Evolutionary conservation across 2,888 invertebrate species (phyloP), one percentile per base, ranked within the genome.

Genomic region (Phania funesta): DNA sequence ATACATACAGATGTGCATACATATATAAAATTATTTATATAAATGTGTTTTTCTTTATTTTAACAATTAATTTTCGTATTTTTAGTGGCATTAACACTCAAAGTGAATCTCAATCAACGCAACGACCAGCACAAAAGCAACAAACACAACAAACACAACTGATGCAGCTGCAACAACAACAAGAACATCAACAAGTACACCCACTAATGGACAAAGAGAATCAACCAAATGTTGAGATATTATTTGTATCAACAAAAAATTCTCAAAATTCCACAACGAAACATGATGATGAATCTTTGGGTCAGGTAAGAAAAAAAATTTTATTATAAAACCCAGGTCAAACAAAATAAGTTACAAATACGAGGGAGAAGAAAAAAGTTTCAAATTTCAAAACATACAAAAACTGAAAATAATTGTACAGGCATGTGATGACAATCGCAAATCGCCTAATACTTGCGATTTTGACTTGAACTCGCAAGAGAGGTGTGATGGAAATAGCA

Each of bases 171-270:
- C 65, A 71, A 9, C 70, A 71, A 3, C 65, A 56, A 18, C 54
- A 70, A 26, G 18, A 48, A 7, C 41, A 52, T 1, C 71, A 70
- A 35, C 56, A 80, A 26, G 54, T 76, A 67, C 81, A 82, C 74
- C 78, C 82, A 64, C 68, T 82, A 35, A 67, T 82, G 82, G 78
- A 82, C 16, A 82, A 82, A 52, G 82, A 82, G 68, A 78, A 82
- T 78, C 78, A 38, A 35, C 82, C 82, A 18, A 68, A 62, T 44
- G 56, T 56, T 35, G 82, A 82, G 20, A 70, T 64, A 62, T 50
- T 76, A 38, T 29, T 64, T 50, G 22, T 52, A 54, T n/a, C 70
- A 54, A 67, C 56, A 44, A 67, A 44, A 71, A 80, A 65, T 77
- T 71, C 76, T 48, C 76, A 73, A 46, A 77, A 77, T 41, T 46